Percentiles rank a stretch among this genome's conserved stretches.
Evolutionary conservation across 1,140 invertebrate species (phyloP).

Genomic region (Mycetomoellerius zeteki): DNA sequence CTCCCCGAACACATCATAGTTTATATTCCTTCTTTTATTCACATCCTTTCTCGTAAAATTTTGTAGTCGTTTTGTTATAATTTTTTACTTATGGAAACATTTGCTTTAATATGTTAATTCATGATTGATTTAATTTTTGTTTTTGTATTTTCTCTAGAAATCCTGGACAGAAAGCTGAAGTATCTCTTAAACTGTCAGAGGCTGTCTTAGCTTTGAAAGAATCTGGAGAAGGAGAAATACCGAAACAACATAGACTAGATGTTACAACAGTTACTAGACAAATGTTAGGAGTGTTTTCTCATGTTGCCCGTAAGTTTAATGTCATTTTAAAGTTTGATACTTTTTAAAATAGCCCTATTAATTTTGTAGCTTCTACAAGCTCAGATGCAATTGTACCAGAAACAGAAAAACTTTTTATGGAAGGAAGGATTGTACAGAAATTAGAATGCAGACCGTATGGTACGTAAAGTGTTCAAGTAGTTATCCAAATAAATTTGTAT

Average conservation of each 20-base stretch:
- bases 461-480: constrained; percentile 67
- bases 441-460: constrained; percentile 96
- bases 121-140: constrained; percentile 1
- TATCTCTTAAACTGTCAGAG: constrained; percentile 90
- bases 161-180: constrained; percentile 91
- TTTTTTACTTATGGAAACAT: not conserved
- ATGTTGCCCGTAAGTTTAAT: constrained; percentile 90
- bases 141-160: constrained; percentile 79
- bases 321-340: constrained; percentile 5
- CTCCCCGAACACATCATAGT: not conserved
- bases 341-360: constrained; percentile 3
- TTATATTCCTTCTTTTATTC: not conserved
- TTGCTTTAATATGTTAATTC: not conserved
- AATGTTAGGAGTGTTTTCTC: constrained; percentile 96
- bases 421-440: constrained; percentile 97
- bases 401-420: constrained; percentile 94
- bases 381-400: constrained; percentile 91
- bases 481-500: not conserved
- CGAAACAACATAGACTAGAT: constrained; percentile 96
- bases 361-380: constrained; percentile 87
- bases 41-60: not conserved
- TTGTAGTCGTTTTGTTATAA: not conserved
- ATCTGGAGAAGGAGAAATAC: constrained; percentile 91
- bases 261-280: constrained; percentile 95
- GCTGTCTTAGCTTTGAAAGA: constrained; percentile 91